These are phyloP conservation scores for Drosophila dives DNA, from an alignment of 2,888 invertebrate species.

Conservation along the genomic window DNA sequence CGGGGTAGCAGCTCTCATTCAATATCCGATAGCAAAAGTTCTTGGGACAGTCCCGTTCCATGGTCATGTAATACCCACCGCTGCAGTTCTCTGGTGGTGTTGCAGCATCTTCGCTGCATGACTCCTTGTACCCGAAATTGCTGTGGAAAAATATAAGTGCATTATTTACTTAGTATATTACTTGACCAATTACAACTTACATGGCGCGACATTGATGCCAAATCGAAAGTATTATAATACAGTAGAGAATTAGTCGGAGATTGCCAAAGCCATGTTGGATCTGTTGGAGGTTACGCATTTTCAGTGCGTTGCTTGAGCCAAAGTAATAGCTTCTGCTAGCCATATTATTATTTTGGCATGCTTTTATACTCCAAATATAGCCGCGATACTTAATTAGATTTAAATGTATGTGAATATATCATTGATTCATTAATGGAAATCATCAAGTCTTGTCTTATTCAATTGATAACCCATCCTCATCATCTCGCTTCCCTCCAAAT, in stretches of 20 bases:
- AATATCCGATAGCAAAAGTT: slow-evolving; percentile 9
- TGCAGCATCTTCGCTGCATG: slow-evolving; percentile 5
- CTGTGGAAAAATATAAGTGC: slow-evolving; percentile 1
- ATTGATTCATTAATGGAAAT: slow-evolving; percentile 45
- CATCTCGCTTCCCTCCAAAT: not conserved
- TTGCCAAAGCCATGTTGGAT: slow-evolving; percentile 22
- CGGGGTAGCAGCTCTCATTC: slow-evolving; percentile 5
- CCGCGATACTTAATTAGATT: slow-evolving; percentile 37
- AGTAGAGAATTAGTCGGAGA: slow-evolving; percentile 31
- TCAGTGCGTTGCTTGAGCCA: slow-evolving; percentile 25
- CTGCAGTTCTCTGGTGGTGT: not conserved
- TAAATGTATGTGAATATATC: slow-evolving; percentile 53
- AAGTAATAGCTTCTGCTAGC: slow-evolving; percentile 21
- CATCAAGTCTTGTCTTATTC: slow-evolving; percentile 19
- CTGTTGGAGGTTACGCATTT: slow-evolving; percentile 42
- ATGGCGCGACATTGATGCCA: slow-evolving; percentile 29
- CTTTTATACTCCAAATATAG: slow-evolving; percentile 44
- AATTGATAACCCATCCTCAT: slow-evolving; percentile 32
- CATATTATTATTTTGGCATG: not conserved
- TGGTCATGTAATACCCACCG: not conserved
- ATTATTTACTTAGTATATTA: not conserved
- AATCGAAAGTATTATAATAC: slow-evolving; percentile 23
- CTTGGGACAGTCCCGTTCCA: not conserved
- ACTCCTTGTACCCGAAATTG: not conserved
- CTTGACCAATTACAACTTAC: slow-evolving; percentile 31